Base-by-base conservation (phyloP, 2,113 vertebrate species). In the Zootoca vivipara region DNA sequence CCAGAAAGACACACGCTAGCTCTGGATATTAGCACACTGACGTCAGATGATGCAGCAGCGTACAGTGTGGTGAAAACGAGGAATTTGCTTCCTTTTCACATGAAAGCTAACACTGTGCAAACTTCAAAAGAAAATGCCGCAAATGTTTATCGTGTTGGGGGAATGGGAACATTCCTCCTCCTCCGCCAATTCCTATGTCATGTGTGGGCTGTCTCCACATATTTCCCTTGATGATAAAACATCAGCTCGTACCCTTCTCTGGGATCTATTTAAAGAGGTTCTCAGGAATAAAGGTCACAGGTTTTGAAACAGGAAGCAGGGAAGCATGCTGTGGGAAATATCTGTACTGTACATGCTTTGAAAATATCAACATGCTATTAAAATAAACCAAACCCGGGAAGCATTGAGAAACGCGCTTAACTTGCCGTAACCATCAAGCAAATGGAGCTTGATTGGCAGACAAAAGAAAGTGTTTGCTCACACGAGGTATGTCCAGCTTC, bases 281-380 rank as follows among this genome's bases (percentile, higher is more conserved):
- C 64, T 92, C 82, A 42, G 85, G 74, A 86, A 88, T 94, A 89
- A 87, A 92, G 75, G 78, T 92, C 90, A 86, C 46, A 87, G 82
- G 62, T 88, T 92, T 91, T 92, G 52, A 94, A 94, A 92, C 91
- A 94, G 93, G 93, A 96, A 94, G 74, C 78, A 33, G 75, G 40
- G 73, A 93, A 22, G 38, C 75, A 90, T 62, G 35, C 77, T 93
- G 89, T 95, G 94, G 94, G 93, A 96, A 95, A 94, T 92, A 85
- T 79, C 40, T 87, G 81, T 86, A 78, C 20, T 86, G 70, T 89
- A 89, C 89, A 89, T 91, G 86, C 90, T 94, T 92, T 85, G 92
- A 83, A 67, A 85, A 87, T 86, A 92, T 46, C 20, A 38, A 74
- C 67, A 80, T 46, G 62, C 22, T 40, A n/a, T 65, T 87, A 65